These are phyloP conservation scores for Zygogramma bicolorata DNA, from an alignment of 2,888 invertebrate species.

Conservation along the genomic window DNA sequence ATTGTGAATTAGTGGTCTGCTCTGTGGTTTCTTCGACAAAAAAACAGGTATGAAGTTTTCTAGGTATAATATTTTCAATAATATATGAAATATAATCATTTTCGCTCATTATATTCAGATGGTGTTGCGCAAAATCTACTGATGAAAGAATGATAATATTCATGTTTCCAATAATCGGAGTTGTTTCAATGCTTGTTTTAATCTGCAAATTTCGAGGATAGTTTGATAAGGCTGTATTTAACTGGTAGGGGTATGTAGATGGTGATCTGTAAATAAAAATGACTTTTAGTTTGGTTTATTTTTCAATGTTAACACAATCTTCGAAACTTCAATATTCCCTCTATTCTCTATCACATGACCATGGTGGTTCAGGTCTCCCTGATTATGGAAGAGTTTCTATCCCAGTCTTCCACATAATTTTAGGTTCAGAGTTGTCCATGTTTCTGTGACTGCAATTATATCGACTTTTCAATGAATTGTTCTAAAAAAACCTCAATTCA, in stretches of 20 bases:
- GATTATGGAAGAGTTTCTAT: conserved; percentile 7
- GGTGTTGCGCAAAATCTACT: conserved; percentile 6
- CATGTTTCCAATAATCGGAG: background rate
- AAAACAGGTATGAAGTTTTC: background rate
- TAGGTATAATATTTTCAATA: background rate
- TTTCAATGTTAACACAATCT: conserved; percentile 10
- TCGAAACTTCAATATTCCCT: background rate
- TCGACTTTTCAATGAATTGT: background rate
- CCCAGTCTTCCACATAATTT: background rate
- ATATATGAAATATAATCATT: background rate
- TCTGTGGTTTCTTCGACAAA: background rate
- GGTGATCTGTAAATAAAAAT: conserved; percentile 5
- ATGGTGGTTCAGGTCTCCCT: conserved; percentile 6
- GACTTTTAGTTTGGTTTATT: conserved; percentile 12
- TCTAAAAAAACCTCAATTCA: conserved; percentile 6
- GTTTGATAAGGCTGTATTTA: conserved; percentile 2
- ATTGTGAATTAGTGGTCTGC: background rate
- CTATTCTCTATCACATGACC: background rate
- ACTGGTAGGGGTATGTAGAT: conserved; percentile 14
- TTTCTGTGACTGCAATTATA: conserved; percentile 14
- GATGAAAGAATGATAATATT: conserved; percentile 1
- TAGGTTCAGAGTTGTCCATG: conserved; percentile 11
- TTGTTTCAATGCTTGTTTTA: conserved; percentile 11
- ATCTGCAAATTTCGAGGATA: conserved; percentile 5
- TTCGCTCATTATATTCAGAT: conserved; percentile 6